Conservation (phyloP, 2,113 vertebrate species). For the Chrysemys picta region DNA sequence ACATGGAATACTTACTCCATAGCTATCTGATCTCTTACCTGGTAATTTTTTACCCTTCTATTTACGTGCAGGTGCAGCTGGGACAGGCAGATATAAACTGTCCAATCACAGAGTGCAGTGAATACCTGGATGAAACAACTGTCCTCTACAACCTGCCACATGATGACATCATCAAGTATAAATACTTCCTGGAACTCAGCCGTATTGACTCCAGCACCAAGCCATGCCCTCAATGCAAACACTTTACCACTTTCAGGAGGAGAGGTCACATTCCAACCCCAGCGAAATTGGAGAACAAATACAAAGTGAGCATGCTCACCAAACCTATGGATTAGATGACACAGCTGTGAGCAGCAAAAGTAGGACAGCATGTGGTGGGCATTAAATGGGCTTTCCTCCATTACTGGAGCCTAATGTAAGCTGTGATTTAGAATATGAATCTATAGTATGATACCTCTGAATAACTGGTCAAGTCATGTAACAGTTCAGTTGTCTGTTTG, state of each 20-base stretch:
- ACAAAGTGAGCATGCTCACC: slow-evolving; percentile 88
- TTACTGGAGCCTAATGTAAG: slow-evolving; percentile 34
- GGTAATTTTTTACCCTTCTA: slow-evolving; percentile 20
- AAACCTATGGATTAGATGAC: slow-evolving; percentile 59
- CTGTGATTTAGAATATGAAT: slow-evolving; percentile 40
- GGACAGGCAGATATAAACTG: slow-evolving; percentile 90
- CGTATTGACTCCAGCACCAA: slow-evolving; percentile 95
- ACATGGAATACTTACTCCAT: not conserved
- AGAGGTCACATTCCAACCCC: slow-evolving; percentile 85
- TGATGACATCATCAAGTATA: slow-evolving; percentile 93
- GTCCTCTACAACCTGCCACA: slow-evolving; percentile 88
- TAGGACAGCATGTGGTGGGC: slow-evolving; percentile 59
- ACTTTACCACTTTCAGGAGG: slow-evolving; percentile 93
- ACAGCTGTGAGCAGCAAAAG: slow-evolving; percentile 31
- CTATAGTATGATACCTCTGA: not conserved
- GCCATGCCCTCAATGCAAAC: slow-evolving; percentile 96
- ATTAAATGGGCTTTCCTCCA: slow-evolving; percentile 57
- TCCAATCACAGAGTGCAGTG: slow-evolving; percentile 94
- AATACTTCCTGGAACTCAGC: slow-evolving; percentile 96
- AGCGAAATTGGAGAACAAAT: slow-evolving; percentile 91
- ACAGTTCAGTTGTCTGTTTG: not conserved
- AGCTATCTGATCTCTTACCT: too few species aligned
- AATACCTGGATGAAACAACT: slow-evolving; percentile 90
- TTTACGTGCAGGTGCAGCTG: slow-evolving; percentile 84
- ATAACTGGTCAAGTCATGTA: slow-evolving; percentile 10